Base-by-base conservation (phyloP, 1,140 invertebrate species). In the Daktulosphaira vitifoliae region DNA sequence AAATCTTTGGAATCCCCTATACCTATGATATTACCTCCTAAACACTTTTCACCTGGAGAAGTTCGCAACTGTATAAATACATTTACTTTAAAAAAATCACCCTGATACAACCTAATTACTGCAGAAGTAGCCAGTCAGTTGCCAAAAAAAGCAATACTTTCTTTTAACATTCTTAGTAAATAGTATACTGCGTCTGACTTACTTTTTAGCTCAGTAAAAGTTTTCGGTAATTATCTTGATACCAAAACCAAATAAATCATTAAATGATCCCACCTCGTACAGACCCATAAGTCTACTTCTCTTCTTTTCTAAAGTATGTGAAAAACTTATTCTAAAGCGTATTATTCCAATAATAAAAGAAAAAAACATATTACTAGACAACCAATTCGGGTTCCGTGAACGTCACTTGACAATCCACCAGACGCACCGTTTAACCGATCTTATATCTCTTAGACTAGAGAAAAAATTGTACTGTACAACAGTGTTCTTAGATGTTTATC, bases 221-320 rank as follows among this genome's bases (percentile, higher is more conserved):
- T 9, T 15, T 44, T 44, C 39, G 5, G 9, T 44, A 4, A 44
- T 44, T 11, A 69, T 75, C 7, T 69, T 73, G 15, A 69, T 74
- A 3, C 71, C 69, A 1, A 74, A 73, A 65, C 67, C 70, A 33
- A 59, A 67, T 16, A 69, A 68, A 59, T 48, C 68, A 51, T 62
- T 65, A 4, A 29, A 67, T 15, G 44, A 66, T 0, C 39, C 66
- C 0, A 59, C 72, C 1, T 70, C 70, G 8, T 69, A 70, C 23
- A 26, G 72, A 37, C 74, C 74, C 7, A 74, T 75, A 39, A 66
- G 70, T 23, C 49, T 75, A 49, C 65, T 74, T 2, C 70, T 72
- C 16, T 23, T 48, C 4, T 38, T 69, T n/a, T 65, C 66, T 16
- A 71, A 71, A 66, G 13, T 71, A 15, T 66, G 68, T 33, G 68